A percentile compares a stretch with the other conserved stretches of the same genome.
These are phyloP conservation scores for Stegophylla sp. DNA, from an alignment of 2,888 invertebrate species.

Conservation along the genomic window DNA sequence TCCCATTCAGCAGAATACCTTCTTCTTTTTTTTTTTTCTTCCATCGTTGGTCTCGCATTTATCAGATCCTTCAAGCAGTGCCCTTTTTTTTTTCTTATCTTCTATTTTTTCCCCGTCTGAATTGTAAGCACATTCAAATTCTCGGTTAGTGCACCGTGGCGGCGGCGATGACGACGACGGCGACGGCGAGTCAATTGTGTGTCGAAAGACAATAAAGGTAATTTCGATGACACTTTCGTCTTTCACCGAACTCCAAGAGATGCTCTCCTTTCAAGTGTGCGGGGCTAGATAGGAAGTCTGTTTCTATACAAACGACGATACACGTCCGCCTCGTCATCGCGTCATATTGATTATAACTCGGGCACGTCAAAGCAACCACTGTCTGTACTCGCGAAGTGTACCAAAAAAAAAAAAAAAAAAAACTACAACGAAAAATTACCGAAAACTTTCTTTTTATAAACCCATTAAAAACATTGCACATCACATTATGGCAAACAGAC, in stretches of 20 bases:
- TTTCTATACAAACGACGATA: not conserved
- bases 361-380: not conserved
- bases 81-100: not conserved
- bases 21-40: too few species aligned
- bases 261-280: not conserved
- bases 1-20: too few species aligned
- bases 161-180: not conserved
- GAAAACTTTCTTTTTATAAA: too few species aligned
- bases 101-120: too few species aligned
- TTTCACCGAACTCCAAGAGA: not conserved
- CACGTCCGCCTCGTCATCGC: not conserved
- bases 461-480: too few species aligned
- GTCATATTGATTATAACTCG: not conserved
- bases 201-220: slow-evolving; percentile 13
- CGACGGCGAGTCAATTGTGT: not conserved
- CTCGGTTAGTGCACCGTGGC: not conserved
- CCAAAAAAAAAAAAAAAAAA: too few species aligned
- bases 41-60: too few species aligned
- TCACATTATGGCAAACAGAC: too few species aligned
- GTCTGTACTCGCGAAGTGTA: not conserved
- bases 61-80: not conserved
- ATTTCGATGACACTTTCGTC: slow-evolving; percentile 5
- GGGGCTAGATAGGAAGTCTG: not conserved
- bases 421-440: not conserved
- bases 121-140: not conserved